Evolutionary conservation across 2,113 vertebrate species (phyloP).

Genomic region (Crotalus helleri): DNA sequence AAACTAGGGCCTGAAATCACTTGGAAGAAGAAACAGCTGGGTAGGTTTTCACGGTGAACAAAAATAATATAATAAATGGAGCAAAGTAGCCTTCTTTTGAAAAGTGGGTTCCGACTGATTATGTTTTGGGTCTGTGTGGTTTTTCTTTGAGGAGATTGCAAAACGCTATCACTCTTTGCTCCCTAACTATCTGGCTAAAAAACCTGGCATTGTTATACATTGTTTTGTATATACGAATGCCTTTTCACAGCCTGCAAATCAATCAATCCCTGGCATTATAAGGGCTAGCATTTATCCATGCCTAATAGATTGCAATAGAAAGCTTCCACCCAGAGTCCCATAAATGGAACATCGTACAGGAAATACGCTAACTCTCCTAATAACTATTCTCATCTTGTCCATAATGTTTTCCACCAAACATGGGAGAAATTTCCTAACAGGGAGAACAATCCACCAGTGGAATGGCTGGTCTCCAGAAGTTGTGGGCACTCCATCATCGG

Average conservation of each 20-base stretch:
- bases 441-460: not conserved
- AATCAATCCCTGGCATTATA: not conserved
- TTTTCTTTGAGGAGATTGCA: not conserved
- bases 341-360: not conserved
- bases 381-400: not conserved
- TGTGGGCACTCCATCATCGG: not conserved
- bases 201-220: not conserved
- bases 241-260: not conserved
- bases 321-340: not conserved
- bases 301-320: not conserved
- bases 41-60: not conserved
- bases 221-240: not conserved
- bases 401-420: not conserved
- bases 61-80: not conserved
- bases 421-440: not conserved
- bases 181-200: not conserved
- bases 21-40: not conserved
- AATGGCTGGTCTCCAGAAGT: not conserved
- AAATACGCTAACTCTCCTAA: not conserved
- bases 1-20: conserved; percentile 4
- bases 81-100: not conserved
- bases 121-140: not conserved
- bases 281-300: not conserved
- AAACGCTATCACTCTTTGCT: not conserved
- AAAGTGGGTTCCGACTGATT: not conserved